Percentiles rank a stretch among this genome's conserved stretches.
phyloP scores from a whole-genome alignment of 1,140 invertebrate species.

The Drosophila funebris region DNA sequence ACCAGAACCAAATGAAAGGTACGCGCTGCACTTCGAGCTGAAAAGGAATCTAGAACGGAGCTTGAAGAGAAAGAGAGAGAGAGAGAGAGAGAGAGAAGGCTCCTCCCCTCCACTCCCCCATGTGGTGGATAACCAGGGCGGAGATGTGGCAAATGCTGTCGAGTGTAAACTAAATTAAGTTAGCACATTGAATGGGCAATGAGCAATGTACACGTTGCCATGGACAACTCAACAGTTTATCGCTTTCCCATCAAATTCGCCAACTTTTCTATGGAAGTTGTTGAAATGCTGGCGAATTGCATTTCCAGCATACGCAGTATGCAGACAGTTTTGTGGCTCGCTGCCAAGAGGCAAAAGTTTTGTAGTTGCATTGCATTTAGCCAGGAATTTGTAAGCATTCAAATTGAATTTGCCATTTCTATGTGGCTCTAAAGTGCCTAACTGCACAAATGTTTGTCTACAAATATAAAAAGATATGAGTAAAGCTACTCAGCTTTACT shows the following conservation, averaged over 20 bases:
- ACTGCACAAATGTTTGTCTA: conserved; percentile 14
- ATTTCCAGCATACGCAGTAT: not conserved
- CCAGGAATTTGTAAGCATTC: conserved; percentile 5
- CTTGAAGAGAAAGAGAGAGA: not conserved
- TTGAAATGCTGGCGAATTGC: not conserved
- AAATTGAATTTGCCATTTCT: conserved; percentile 23
- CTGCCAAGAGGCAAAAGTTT: not conserved
- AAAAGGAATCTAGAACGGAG: conserved; percentile 1
- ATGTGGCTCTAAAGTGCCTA: conserved; percentile 3
- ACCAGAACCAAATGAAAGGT: conserved; percentile 16
- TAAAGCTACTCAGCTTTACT: not conserved
- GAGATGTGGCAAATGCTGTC: not conserved
- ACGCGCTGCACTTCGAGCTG: conserved; percentile 5
- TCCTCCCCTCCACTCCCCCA: not conserved
- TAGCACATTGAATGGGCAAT: conserved; percentile 58
- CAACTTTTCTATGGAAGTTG: not conserved
- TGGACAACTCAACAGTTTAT: conserved; percentile 5
- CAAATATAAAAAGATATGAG: not conserved
- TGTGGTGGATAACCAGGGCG: not conserved
- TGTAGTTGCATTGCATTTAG: not conserved
- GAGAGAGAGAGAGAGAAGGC: not conserved
- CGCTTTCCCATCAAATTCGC: conserved; percentile 9
- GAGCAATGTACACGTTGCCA: conserved; percentile 39
- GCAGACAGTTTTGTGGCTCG: not conserved
- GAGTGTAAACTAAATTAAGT: conserved; percentile 62